Evolutionary conservation across 2,888 invertebrate species (phyloP).

Genomic region (Globia sparganii): DNA sequence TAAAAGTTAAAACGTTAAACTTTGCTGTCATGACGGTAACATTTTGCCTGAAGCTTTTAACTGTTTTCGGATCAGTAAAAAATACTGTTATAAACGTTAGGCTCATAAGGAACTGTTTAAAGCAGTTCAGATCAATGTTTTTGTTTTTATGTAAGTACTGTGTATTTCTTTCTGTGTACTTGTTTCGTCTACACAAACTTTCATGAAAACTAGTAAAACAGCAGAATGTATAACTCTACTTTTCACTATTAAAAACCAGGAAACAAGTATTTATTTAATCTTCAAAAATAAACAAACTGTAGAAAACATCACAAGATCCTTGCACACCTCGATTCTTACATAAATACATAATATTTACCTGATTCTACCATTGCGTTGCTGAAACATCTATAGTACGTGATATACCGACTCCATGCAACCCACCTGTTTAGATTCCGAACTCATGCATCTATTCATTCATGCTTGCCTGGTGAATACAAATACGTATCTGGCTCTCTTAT

Average conservation of each 20-base stretch:
- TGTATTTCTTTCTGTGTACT: too few species aligned
- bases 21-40: too few species aligned
- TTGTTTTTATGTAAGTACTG: too few species aligned
- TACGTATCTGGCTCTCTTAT: not conserved
- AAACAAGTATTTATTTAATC: not conserved
- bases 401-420: conserved; percentile 18
- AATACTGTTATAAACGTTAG: too few species aligned
- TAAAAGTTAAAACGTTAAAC: too few species aligned
- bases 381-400: conserved; percentile 26
- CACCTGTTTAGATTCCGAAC: conserved; percentile 24
- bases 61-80: too few species aligned
- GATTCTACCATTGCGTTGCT: conserved; percentile 17
- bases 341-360: conserved; percentile 51
- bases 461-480: conserved; percentile 46
- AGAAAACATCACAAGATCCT: not conserved
- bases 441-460: conserved; percentile 52
- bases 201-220: not conserved
- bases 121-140: too few species aligned
- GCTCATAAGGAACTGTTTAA: too few species aligned
- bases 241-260: not conserved
- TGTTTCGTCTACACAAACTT: too few species aligned
- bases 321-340: conserved; percentile 12
- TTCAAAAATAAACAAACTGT: not conserved
- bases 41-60: too few species aligned
- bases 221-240: not conserved